phyloP scores from a whole-genome alignment of 2,797 vertebrate genomes.

The Pachyuromys duprasi region DNA sequence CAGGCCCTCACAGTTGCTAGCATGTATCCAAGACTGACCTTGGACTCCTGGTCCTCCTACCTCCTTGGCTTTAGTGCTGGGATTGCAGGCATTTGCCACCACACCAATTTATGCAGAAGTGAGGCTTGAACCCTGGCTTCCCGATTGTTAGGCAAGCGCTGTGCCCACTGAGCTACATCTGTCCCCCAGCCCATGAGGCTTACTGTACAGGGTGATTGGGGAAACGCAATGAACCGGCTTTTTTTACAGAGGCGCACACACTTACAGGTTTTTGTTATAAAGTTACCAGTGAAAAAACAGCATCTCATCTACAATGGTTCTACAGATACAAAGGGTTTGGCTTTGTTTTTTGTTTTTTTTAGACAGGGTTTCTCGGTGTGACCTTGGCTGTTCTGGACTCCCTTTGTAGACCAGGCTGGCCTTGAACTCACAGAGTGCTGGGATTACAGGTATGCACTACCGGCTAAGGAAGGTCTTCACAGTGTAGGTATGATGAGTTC shows the following conservation, averaged over 20 bases:
- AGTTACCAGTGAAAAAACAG: neutral
- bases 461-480: neutral
- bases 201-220: neutral
- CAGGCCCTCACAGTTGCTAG: neutral
- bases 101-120: neutral
- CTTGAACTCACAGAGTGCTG: too few species aligned
- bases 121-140: neutral
- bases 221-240: neutral
- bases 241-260: neutral
- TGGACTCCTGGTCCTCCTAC: neutral
- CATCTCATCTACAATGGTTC: conserved; percentile 8
- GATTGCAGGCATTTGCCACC: neutral
- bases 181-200: neutral
- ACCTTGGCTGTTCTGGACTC: too few species aligned
- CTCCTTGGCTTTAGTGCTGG: neutral
- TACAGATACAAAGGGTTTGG: neutral
- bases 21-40: neutral
- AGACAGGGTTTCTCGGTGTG: too few species aligned
- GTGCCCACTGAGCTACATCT: neutral
- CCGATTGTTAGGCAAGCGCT: neutral
- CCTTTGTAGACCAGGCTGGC: too few species aligned
- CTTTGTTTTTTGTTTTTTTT: too few species aligned
- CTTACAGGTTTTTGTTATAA: neutral
- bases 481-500: neutral
- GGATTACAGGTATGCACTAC: too few species aligned